Conservation (phyloP, 1,140 invertebrate genomes). For the Diprion similis region DNA sequence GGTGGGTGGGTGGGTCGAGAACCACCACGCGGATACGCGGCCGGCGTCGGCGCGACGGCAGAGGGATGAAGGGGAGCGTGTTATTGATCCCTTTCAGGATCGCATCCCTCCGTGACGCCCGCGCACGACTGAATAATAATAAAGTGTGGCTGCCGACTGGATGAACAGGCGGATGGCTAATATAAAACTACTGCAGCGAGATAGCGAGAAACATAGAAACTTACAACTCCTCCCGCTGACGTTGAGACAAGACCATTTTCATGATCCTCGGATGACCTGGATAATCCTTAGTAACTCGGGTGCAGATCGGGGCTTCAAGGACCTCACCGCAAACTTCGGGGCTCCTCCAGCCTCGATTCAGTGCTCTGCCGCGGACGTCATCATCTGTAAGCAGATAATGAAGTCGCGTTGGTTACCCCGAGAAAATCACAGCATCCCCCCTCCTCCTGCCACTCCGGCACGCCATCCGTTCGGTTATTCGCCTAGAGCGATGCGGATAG, state of each 20-base stretch:
- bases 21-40: not conserved
- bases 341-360: not conserved
- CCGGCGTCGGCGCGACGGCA: not conserved
- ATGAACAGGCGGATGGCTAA: not conserved
- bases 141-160: slow-evolving; percentile 2
- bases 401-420: too few relatives aligned
- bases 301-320: slow-evolving; percentile 1
- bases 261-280: slow-evolving; percentile 67
- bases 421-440: too few relatives aligned
- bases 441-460: too few relatives aligned
- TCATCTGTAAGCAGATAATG: not conserved
- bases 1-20: not conserved
- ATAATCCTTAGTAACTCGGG: slow-evolving; percentile 5
- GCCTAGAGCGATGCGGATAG: too few relatives aligned
- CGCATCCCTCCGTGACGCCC: not conserved
- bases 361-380: slow-evolving; percentile 3
- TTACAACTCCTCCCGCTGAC: slow-evolving; percentile 99
- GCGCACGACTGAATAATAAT: slow-evolving; percentile 13
- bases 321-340: not conserved
- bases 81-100: slow-evolving; percentile 38
- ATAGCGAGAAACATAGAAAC: slow-evolving; percentile 56
- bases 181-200: slow-evolving; percentile 16
- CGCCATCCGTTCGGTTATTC: too few relatives aligned
- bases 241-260: slow-evolving; percentile 99
- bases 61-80: slow-evolving; percentile 37